phyloP scores from a whole-genome alignment of 2,113 vertebrate species.

The Numenius arquata region DNA sequence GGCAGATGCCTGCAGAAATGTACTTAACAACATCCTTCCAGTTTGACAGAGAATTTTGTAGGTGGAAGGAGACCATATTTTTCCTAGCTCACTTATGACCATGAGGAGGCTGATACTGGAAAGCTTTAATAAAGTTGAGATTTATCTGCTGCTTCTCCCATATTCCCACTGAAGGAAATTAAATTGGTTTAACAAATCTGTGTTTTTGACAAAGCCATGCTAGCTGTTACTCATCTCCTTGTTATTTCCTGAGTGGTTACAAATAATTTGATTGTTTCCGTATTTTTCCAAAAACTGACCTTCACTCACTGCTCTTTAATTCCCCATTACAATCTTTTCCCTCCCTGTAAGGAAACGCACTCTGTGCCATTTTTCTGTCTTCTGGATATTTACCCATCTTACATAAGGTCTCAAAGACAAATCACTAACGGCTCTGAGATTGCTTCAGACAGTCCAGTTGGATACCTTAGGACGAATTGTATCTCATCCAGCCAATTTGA shows the following conservation, averaged over 20 bases:
- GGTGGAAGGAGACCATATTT: not conserved
- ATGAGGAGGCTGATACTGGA: not conserved
- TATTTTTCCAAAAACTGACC: slow-evolving; percentile 60
- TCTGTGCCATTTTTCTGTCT: not conserved
- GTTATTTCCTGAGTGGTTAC: slow-evolving; percentile 66
- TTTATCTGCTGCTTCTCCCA: slow-evolving; percentile 35
- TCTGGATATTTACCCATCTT: not conserved
- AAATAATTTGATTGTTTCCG: slow-evolving; percentile 63
- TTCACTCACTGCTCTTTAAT: slow-evolving; percentile 38
- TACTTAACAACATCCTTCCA: not conserved
- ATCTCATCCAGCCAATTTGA: not conserved
- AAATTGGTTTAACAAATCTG: slow-evolving; percentile 66
- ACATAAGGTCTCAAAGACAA: not conserved
- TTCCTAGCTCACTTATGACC: not conserved
- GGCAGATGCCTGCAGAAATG: slow-evolving; percentile 19
- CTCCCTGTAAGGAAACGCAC: not conserved
- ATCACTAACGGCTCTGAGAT: not conserved
- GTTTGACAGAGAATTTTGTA: slow-evolving; percentile 9
- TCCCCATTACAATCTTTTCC: slow-evolving; percentile 9
- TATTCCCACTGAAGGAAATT: slow-evolving; percentile 52
- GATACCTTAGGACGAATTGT: not conserved
- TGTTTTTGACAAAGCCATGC: slow-evolving; percentile 51
- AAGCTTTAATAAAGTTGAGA: slow-evolving; percentile 51
- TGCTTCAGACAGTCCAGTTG: not conserved
- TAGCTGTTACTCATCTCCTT: slow-evolving; percentile 65